Base-by-base conservation (phyloP, 2,888 invertebrate genomes). In the Prostheceraeus crozeri region DNA sequence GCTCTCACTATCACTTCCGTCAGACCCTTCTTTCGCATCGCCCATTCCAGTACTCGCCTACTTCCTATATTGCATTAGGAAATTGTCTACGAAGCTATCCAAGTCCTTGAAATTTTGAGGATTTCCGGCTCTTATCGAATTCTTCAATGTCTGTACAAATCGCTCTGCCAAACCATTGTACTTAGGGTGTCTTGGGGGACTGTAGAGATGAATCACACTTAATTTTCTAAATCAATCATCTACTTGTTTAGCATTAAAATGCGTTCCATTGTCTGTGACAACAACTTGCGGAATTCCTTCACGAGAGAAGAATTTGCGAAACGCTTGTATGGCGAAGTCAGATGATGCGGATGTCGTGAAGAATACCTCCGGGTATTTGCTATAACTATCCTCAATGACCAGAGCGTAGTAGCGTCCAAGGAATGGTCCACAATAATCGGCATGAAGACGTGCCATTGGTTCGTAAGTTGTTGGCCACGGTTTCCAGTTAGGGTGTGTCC, bases 261-360 rank as follows among this genome's bases (percentile, higher is more conserved):
- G 40, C 19, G 40, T 40, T 14, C 40, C 8, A 8, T 40, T 40
- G 19, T 40, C 40, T 6, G 14, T 40, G n/a, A 40, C 40, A 8
- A 40, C 40, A 14, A 40, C 40, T 16, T n/a, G 14, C 6, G 40
- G 14, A 14, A 40, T 19, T 16, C 27, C 19, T 19, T 16, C 16
- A 16, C 19, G 19, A 51, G 21, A 54, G 51, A 57, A 57, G 8
- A 57, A 16, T 40, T 40, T 40, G n/a, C 40, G n/a, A 14, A 40
- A 16, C 6, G 40, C 40, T 40, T 40, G n/a, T 14, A 16, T 40
- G n/a, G 40, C n/a, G 19, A 40, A 40, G n/a, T 19, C 19, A 19
- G 40, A 14, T 40, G 40, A 40, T 16, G 40, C 40, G 19, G 40
- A 40, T 14, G 40, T 40, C 19, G 40, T 40, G 14, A 40, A 40